Conservation (phyloP, 2,888 invertebrate species). For the Microplitis manilae region DNA sequence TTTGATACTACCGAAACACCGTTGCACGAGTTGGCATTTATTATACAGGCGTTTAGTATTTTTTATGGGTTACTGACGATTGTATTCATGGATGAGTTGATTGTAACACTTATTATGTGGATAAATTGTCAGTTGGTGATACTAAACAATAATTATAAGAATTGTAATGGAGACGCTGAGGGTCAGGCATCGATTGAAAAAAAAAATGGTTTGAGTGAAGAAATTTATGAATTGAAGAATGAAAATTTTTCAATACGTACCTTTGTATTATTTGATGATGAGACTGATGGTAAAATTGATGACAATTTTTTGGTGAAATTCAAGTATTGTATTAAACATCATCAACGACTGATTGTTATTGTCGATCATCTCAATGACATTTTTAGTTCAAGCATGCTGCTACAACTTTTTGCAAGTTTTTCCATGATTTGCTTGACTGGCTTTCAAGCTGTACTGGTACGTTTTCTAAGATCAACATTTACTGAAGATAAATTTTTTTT, state of each 20-base stretch:
- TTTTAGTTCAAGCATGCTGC: slow-evolving; percentile 57
- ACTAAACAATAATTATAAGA: slow-evolving; percentile 53
- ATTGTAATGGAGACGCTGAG: slow-evolving; percentile 41
- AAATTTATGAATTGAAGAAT: not conserved
- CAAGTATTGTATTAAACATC: slow-evolving; percentile 52
- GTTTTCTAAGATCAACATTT: not conserved
- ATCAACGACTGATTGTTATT: slow-evolving; percentile 55
- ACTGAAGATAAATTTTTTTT: too few relatives aligned
- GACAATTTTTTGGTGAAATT: slow-evolving; percentile 49
- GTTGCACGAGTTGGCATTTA: slow-evolving; percentile 53
- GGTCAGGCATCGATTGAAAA: too few relatives aligned
- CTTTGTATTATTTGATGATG: slow-evolving; percentile 43
- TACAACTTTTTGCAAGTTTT: slow-evolving; percentile 61
- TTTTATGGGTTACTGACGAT: slow-evolving; percentile 53
- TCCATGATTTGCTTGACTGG: slow-evolving; percentile 64
- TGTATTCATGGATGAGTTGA: slow-evolving; percentile 55
- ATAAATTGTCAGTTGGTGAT: slow-evolving; percentile 55
- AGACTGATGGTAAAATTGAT: slow-evolving; percentile 36
- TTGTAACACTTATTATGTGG: slow-evolving; percentile 50
- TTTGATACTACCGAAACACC: slow-evolving; percentile 56
- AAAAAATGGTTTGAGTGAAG: too few relatives aligned
- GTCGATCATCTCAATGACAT: slow-evolving; percentile 56
- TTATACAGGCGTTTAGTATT: slow-evolving; percentile 53
- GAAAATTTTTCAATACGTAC: slow-evolving; percentile 36
- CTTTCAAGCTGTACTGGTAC: slow-evolving; percentile 60